These are phyloP conservation scores for Spongia lamella DNA, from an alignment of 37 sponge, comb jelly and placozoan genomes.

Conservation along the genomic window DNA sequence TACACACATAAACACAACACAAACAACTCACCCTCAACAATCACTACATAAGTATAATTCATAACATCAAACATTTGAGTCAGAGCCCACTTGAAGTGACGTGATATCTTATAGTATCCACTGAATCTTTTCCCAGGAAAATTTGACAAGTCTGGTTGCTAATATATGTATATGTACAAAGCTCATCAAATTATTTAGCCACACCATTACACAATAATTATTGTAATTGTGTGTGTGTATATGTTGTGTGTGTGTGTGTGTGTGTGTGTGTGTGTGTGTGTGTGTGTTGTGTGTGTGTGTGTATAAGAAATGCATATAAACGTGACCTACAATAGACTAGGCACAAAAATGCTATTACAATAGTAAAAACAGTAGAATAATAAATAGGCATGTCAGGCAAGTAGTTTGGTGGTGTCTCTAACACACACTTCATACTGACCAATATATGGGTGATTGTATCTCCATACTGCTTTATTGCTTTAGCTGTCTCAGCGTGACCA, in stretches of 20 bases:
- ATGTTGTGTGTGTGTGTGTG: no score
- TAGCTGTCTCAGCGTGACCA: slow-evolving; percentile 66
- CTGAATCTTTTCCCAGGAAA: neutral
- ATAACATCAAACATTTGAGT: slow-evolving; percentile 78
- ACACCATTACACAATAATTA: neutral
- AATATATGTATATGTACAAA: neutral
- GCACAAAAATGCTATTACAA: no score
- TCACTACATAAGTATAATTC: slow-evolving; percentile 57
- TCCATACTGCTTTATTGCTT: slow-evolving; percentile 55
- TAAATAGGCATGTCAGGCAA: no score
- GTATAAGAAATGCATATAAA: no score
- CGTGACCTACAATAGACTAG: no score
- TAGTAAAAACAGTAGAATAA: no score
- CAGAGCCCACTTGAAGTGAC: slow-evolving; percentile 92
- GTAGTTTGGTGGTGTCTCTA: no score
- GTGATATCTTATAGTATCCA: slow-evolving; percentile 92
- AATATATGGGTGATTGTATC: slow-evolving; percentile 63
- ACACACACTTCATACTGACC: slow-evolving; percentile 33
- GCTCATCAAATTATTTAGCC: neutral
- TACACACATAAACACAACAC: no score
- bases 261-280: no score
- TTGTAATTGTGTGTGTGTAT: no score
- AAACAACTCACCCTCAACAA: slow-evolving; percentile 76
- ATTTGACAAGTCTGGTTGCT: slow-evolving; percentile 81
- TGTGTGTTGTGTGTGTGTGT: no score